These are phyloP conservation scores for Eristalis pertinax DNA, from an alignment of 2,888 invertebrate species.

Conservation along the genomic window DNA sequence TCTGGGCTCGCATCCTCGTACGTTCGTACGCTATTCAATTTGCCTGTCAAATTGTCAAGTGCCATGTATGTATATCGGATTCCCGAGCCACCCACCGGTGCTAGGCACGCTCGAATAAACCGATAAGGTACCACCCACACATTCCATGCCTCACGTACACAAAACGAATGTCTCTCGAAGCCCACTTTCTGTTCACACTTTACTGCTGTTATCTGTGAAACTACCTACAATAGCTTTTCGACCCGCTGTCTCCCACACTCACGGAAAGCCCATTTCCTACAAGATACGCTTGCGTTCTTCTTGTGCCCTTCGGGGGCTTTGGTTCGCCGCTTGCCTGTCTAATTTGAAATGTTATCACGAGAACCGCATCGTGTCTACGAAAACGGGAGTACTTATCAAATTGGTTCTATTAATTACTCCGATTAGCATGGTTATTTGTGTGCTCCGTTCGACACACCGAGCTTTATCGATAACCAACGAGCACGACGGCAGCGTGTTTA, in stretches of 20 bases:
- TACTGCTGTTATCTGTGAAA: constrained; percentile 17
- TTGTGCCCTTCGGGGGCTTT: neutral
- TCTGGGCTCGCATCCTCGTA: neutral
- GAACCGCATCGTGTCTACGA: constrained; percentile 10
- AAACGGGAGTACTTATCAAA: constrained; percentile 37
- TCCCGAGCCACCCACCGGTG: neutral
- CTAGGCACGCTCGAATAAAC: neutral
- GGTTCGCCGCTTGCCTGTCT: neutral
- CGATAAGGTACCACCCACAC: neutral
- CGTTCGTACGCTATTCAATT: neutral
- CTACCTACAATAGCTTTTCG: constrained; percentile 23
- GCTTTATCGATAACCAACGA: constrained; percentile 3
- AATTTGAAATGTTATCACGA: constrained; percentile 14
- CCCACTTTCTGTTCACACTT: constrained; percentile 4
- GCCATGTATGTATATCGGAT: neutral
- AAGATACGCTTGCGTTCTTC: neutral
- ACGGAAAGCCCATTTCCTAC: neutral
- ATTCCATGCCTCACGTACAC: neutral
- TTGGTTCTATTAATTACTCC: constrained; percentile 50
- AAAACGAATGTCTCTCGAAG: neutral
- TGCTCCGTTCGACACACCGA: constrained; percentile 5
- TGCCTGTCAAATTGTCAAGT: neutral
- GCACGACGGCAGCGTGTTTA: neutral
- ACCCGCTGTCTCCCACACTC: neutral
- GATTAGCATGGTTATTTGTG: constrained; percentile 34